phyloP scores from a whole-genome alignment of 2,888 invertebrate species.

The Drosophila anomelani region DNA sequence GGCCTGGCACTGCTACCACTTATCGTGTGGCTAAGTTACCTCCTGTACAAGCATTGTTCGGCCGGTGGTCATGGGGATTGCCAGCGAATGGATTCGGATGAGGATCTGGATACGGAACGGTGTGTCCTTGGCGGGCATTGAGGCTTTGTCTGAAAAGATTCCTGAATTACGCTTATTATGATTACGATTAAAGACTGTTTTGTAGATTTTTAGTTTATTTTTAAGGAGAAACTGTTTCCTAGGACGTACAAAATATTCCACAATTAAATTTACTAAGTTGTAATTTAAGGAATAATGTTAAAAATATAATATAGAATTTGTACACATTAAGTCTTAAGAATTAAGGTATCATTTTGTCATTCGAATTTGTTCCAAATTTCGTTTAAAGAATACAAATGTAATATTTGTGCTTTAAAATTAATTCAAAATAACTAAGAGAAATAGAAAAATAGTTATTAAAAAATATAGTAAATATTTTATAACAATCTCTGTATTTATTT shows the following conservation, averaged over 20 bases:
- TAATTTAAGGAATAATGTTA: not conserved
- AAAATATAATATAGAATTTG: not conserved
- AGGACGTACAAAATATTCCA: not conserved
- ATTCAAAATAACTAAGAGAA: no score
- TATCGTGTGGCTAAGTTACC: slow-evolving; percentile 81
- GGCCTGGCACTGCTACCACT: slow-evolving; percentile 81
- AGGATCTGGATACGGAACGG: slow-evolving; percentile 67
- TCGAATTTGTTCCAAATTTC: not conserved
- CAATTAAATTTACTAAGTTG: no score
- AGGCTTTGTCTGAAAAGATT: not conserved
- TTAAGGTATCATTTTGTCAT: not conserved
- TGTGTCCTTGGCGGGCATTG: slow-evolving; percentile 70
- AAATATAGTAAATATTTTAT: no score
- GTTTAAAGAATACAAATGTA: not conserved
- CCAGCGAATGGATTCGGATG: slow-evolving; percentile 70
- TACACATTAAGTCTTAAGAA: not conserved
- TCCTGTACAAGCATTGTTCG: slow-evolving; percentile 70
- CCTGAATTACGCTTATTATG: slow-evolving; percentile 51
- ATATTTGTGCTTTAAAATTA: no score
- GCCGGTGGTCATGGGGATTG: slow-evolving; percentile 50
- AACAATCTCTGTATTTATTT: no score
- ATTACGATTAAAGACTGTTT: slow-evolving; percentile 63
- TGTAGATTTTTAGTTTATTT: not conserved
- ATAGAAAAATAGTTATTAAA: no score
- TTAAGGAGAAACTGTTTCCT: not conserved